Evolutionary conservation across 2,797 vertebrate genomes (phyloP).

Genomic region (Toxotes lorentzi): DNA sequence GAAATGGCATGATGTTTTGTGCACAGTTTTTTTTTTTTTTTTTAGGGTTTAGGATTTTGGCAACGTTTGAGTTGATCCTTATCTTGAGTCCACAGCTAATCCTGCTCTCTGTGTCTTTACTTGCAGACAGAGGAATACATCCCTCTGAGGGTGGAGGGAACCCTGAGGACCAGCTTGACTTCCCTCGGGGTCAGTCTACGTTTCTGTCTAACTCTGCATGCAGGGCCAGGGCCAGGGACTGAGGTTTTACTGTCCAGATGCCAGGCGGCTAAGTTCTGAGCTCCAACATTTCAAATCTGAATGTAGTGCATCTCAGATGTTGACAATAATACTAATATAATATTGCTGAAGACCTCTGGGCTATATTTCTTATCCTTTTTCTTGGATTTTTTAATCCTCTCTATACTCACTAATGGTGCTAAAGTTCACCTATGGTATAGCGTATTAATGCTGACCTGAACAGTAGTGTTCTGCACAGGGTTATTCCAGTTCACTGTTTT

Average conservation of each 20-base stretch:
- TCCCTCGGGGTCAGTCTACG: constrained; percentile 83
- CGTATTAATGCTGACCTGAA: background rate
- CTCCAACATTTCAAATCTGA: constrained; percentile 34
- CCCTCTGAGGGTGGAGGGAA: constrained; percentile 82
- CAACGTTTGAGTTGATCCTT: background rate
- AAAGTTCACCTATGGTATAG: background rate
- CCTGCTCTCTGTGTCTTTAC: background rate
- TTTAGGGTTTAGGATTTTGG: background rate
- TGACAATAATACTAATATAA: background rate
- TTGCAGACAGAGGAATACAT: constrained; percentile 80
- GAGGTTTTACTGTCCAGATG: constrained; percentile 56
- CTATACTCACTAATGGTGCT: background rate
- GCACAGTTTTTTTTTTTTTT: background rate
- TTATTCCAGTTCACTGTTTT: background rate
- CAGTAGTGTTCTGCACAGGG: background rate
- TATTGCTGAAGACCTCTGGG: background rate
- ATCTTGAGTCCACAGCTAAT: constrained; percentile 6
- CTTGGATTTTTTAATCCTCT: background rate
- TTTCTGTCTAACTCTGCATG: constrained; percentile 59
- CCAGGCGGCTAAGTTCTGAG: constrained; percentile 56
- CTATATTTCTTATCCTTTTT: background rate
- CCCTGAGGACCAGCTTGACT: constrained; percentile 81
- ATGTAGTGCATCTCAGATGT: constrained; percentile 46
- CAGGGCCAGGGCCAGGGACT: constrained; percentile 28
- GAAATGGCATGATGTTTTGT: background rate